Evolutionary conservation across 1,140 invertebrate genomes (phyloP), one percentile per base, ranked within the genome.

Genomic region (Portunus trituberculatus): DNA sequence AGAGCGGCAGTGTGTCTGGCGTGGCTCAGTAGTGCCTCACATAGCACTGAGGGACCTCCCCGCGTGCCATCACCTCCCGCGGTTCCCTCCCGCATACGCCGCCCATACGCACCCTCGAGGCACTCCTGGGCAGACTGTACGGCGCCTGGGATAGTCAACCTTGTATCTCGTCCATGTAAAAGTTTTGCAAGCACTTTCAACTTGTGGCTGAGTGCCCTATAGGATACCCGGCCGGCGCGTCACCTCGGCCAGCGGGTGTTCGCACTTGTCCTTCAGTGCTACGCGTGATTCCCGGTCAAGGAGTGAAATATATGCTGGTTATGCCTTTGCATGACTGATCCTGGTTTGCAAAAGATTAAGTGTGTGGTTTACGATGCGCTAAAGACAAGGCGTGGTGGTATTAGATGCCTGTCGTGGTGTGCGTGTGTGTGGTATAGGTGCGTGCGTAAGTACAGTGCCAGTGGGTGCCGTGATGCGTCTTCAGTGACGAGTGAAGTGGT

Each of bases 11-110:
- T 20, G 52, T 20, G 16, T 59, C 52, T 14, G 52, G 52, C 52
- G 52, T 76, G 67, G 20, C 67, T 76, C 67, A 76, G 67, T 76
- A 76, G 86, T 88, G 31, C 86, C 86, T 88, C 86, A 88, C 45
- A 28, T 28, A 46, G 31, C 31, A 12, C 14, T 88, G 32, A 20
- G 45, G 86, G 86, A 39, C 86, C 45, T 46, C 32, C 45, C 16
- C 20, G 14, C 31, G 31, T 88, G 14, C 6, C 86, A 29, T 3
- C 10, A 39, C 86, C 86, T 28, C 86, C 28, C 45, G 32, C 86
- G 45, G 31, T 29, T 0, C 45, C 86, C 86, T 88, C 31, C 86
- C 45, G 4, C 31, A 29, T 32, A 4, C 86, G 28, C 29, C 31
- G 28, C 45, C 52, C 67, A 76, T n/a, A n/a, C 67, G 6, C 67